Base-by-base conservation (phyloP, 2,113 vertebrate genomes). In the Onychostruthus taczanowskii region DNA sequence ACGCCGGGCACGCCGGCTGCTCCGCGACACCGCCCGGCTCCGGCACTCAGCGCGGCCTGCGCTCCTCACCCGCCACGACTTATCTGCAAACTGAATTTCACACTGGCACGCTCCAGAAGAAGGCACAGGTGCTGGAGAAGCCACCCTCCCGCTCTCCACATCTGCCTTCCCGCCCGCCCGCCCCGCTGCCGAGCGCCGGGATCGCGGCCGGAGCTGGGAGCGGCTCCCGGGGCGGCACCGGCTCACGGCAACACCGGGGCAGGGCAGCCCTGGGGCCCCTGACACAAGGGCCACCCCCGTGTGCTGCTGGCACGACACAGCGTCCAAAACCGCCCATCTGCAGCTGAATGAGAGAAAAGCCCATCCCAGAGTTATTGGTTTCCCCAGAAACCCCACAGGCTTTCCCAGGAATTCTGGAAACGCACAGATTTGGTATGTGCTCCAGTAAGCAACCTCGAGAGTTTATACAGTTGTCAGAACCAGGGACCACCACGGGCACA, bases 321-420 rank as follows among this genome's bases (percentile, higher is more conserved):
- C 21, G 27, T 49, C 70, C 66, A 18, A 76, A 86, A 19, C 14
- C 7, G 0, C 76, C 47, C 7, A 1, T 78, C 77, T 61, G 74
- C 88, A 46, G 67, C 53, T 73, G 74, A 78, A 21, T 6, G 21
- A 74, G 43, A 73, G 26, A 61, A 85, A 78, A 43, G 59, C n/a
- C 37, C 18, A 8, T 80, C 41, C 53, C 53, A 18, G 75, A 76
- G 46, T 23, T 61, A 23, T 7, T 52, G 75, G 58, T 83, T 92
- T 90, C 76, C 75, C 75, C 88, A 80, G 95, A 95, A 93, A 92
- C 67, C 31, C 41, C 39, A 9, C 69, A 73, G 72, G 88, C 79
- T 93, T 90, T 90, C 91, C 78, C 74, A 83, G 75, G 66, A 85
- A 79, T 58, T 82, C 66, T 85, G 70, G 33, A 85, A 82, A 59